These are phyloP conservation scores for Autographa gamma DNA, from an alignment of 2,888 invertebrate species.

Conservation along the genomic window DNA sequence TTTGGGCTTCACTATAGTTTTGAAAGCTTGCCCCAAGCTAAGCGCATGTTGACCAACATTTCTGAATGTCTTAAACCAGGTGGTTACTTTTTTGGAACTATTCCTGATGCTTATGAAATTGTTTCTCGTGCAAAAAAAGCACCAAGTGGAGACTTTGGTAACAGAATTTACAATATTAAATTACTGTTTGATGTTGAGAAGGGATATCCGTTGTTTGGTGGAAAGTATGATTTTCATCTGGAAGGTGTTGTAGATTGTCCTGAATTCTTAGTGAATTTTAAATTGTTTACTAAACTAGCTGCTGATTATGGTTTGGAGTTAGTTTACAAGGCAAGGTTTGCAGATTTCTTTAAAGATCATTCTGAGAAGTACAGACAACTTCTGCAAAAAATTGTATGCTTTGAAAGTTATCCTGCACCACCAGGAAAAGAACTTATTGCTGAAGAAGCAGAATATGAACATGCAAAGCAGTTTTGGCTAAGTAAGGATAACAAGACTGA, in stretches of 20 bases:
- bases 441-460: slow-evolving; percentile 91
- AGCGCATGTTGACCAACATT: slow-evolving; percentile 97
- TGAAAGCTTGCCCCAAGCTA: slow-evolving; percentile 95
- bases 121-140: slow-evolving; percentile 92
- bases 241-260: slow-evolving; percentile 99
- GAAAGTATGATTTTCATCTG: slow-evolving; percentile 97
- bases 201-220: slow-evolving; percentile 96
- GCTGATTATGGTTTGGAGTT: slow-evolving; percentile 92
- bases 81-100: slow-evolving; percentile 98
- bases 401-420: slow-evolving; percentile 94
- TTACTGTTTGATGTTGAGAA: slow-evolving; percentile 90
- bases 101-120: slow-evolving; percentile 97
- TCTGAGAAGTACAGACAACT: slow-evolving; percentile 83
- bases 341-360: slow-evolving; percentile 93
- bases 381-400: slow-evolving; percentile 93
- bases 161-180: slow-evolving; percentile 93
- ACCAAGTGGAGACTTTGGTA: slow-evolving; percentile 91
- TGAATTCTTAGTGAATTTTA: slow-evolving; percentile 98
- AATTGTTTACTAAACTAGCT: slow-evolving; percentile 93
- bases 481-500: slow-evolving; percentile 75
- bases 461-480: slow-evolving; percentile 90
- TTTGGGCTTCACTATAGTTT: slow-evolving; percentile 99
- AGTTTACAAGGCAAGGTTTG: slow-evolving; percentile 92
- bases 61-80: slow-evolving; percentile 96
- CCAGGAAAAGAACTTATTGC: slow-evolving; percentile 88